These are phyloP conservation scores for Empidonax alnorum DNA, from an alignment of 2,113 vertebrate genomes.

Conservation along the genomic window DNA sequence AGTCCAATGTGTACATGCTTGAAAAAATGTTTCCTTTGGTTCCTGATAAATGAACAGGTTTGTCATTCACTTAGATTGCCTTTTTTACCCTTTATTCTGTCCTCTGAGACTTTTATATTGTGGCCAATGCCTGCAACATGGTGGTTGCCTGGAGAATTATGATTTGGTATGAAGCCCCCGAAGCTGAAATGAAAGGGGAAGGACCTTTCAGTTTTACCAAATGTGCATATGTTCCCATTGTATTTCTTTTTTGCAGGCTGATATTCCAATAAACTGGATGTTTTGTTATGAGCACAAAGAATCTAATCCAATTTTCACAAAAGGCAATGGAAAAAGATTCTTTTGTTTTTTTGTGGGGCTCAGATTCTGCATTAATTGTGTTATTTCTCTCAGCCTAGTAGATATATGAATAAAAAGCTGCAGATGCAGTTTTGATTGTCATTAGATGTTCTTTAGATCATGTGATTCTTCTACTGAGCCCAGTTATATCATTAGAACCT, in stretches of 20 bases:
- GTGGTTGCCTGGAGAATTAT: background rate
- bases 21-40: background rate
- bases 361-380: background rate
- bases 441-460: background rate
- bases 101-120: background rate
- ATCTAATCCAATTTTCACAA: slow-evolving; percentile 3
- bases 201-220: background rate
- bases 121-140: background rate
- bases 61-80: background rate
- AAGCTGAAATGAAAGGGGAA: background rate
- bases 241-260: background rate
- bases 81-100: background rate
- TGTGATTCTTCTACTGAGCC: background rate
- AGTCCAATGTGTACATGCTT: background rate
- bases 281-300: background rate
- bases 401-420: background rate
- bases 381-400: background rate
- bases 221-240: background rate
- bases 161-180: background rate
- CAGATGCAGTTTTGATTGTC: background rate
- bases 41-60: background rate
- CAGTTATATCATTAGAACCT: background rate
- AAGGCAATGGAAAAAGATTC: background rate
- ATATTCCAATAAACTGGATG: background rate
- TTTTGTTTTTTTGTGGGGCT: background rate